Percentiles rank a stretch among this genome's conserved stretches.
Conservation (phyloP, 2,113 vertebrate species). For the Istiophorus platypterus region DNA sequence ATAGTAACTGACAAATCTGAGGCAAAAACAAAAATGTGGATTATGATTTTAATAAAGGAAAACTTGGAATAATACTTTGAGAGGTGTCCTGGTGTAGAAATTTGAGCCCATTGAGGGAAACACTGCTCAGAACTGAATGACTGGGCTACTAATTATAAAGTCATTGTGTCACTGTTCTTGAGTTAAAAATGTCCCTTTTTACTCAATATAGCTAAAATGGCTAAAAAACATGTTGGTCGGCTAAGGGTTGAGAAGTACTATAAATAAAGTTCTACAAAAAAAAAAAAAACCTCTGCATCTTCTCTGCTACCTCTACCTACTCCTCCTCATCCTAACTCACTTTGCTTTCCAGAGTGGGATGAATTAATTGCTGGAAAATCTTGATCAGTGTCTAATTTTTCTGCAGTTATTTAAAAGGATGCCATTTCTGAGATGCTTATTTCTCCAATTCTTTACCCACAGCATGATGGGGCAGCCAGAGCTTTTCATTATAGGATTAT, state of each 20-base stretch:
- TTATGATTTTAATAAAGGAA: not conserved
- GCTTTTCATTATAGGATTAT: slow-evolving; percentile 75
- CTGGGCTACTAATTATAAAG: not conserved
- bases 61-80: not conserved
- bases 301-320: slow-evolving; percentile 2
- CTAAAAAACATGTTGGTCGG: not conserved
- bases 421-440: slow-evolving; percentile 61
- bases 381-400: slow-evolving; percentile 74
- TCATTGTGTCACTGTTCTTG: not conserved
- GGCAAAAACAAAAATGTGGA: slow-evolving; percentile 18
- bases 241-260: slow-evolving; percentile 43
- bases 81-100: not conserved
- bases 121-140: not conserved
- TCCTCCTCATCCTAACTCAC: slow-evolving; percentile 29
- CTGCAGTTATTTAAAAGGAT: slow-evolving; percentile 80
- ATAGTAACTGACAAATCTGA: slow-evolving; percentile 17
- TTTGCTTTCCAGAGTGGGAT: slow-evolving; percentile 45
- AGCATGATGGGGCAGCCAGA: slow-evolving; percentile 68
- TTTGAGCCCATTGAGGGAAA: not conserved
- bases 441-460: slow-evolving; percentile 51
- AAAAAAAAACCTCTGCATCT: too few species aligned
- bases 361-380: slow-evolving; percentile 77
- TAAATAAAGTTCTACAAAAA: slow-evolving; percentile 62
- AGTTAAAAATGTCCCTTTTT: slow-evolving; percentile 2
- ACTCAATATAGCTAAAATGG: not conserved